Base-by-base conservation (phyloP, 2,113 vertebrate species). In the Prochilodus magdalenae region DNA sequence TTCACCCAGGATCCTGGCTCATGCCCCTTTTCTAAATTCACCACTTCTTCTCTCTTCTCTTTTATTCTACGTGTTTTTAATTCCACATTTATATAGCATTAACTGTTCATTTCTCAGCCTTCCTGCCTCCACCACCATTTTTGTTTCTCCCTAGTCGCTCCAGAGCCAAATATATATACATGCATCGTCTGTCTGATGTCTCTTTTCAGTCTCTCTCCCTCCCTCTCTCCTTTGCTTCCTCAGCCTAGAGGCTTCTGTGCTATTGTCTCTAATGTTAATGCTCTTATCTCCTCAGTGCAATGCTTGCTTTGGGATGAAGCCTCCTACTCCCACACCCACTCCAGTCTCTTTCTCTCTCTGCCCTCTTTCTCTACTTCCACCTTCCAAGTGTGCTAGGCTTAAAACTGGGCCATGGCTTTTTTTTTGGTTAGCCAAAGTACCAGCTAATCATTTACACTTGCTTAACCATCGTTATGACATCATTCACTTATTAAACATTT, bases 211-310 rank as follows among this genome's bases (percentile, higher is more conserved):
- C 24, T 27, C 47, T 30, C 44, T 3, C 8, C 26, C 16, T 24
- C 20, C 12, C 16, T 47, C 40, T 69, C 73, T 49, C 22, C 70
- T 72, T 63, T 55, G 1, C 13, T 53, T 72, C 22, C 13, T 8
- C 2, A 62, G 26, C 70, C 16, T 30, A 27, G 83, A 33, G 71
- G 60, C 71, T 80, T 27, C 27, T 71, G n/a, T 27, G 66, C 74
- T 78, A 80, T 86, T 90, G 73, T 88, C 81, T 67, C 77, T 84
- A 66, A 65, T 83, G 80, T 84, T 94, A 91, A 91, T 92, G 90
- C 92, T 91, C 94, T 93, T 94, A 93, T 94, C 93, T 91, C 88
- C 55, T 49, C 83, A 83, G 81, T 91, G 86, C 91, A 90, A 87
- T 85, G 85, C 84, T 84, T 86, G 86, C 63, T 84, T 81, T 85